These are phyloP conservation scores for Macrotus californicus DNA, from an alignment of 2,113 vertebrate species.

Conservation along the genomic window DNA sequence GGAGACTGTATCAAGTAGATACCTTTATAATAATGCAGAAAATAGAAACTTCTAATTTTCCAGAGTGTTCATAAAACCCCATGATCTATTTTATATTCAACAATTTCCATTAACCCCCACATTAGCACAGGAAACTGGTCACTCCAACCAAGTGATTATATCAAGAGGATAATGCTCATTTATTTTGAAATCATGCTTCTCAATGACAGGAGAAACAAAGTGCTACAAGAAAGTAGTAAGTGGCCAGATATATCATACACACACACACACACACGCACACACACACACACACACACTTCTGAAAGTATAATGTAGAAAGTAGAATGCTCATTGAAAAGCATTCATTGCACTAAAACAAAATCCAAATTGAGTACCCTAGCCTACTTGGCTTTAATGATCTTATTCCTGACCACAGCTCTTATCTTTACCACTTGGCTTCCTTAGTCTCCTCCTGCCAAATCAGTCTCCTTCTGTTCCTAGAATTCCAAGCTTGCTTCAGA, in stretches of 20 bases:
- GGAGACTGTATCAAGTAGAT: neutral
- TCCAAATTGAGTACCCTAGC: neutral
- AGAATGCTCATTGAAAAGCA: neutral
- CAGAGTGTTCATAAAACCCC: neutral
- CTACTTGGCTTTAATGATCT: neutral
- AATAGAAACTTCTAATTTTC: neutral
- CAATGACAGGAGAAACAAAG: neutral
- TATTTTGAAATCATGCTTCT: neutral
- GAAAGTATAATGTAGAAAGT: neutral
- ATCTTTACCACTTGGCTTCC: neutral
- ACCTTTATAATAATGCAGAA: neutral
- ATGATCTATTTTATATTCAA: neutral
- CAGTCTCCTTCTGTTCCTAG: neutral
- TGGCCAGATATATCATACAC: neutral
- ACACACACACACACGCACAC: neutral
- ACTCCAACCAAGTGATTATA: neutral
- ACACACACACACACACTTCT: neutral
- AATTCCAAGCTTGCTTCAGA: neutral
- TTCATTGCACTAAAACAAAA: neutral
- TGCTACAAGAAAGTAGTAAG: neutral
- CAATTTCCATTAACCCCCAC: neutral
- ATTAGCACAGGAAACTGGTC: neutral
- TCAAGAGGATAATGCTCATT: neutral
- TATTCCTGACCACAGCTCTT: neutral
- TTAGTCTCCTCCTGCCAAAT: neutral